Base-by-base conservation (phyloP, 2,113 vertebrate species). In the Perccottus glenii region DNA sequence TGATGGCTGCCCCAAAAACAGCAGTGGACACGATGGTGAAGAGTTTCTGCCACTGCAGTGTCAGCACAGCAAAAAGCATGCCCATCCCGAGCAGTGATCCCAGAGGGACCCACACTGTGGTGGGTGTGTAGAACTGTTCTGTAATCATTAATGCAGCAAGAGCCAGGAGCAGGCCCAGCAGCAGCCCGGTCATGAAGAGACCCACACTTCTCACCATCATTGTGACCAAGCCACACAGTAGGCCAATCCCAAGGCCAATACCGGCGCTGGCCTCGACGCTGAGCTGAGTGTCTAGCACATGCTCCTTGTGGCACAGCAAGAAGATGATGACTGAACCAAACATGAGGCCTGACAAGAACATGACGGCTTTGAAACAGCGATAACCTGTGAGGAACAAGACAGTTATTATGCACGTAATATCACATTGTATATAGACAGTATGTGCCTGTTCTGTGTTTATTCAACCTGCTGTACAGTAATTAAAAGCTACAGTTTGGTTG, bases 311-410 rank as follows among this genome's bases (percentile, higher is more conserved):
- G 89, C 96, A 96, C 40, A 96, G 90, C 71, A 94, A 80, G 89
- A 96, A 96, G 85, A 95, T 96, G 76, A 96, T 89, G 64, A 91
- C 81, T 0, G 95, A 94, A 80, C 95, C 95, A 0, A 95, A 94
- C 81, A 97, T 93, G 78, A 96, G 93, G 15, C 95, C 95, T 0
- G 94, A 96, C 42, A 96, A 93, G 89, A 97, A 96, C 94, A 96
- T 94, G 74, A 95, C 91, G 11, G 95, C 95, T 84, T 95, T 96
- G 92, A 96, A 96, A 84, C 95, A 97, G 82, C 94, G 92, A 71
- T 96, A 96, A 62, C 96, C 96, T 95, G 48, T 15, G 42, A 77
- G 6, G 16, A 4, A 1, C 42, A 33, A 27, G 19, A 27, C 19
- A 27, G 3, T 27, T 3, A 27, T 27, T 27, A 27, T 27, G 3